phyloP scores from a whole-genome alignment of 2,888 invertebrate species.

The Machimus atricapillus region DNA sequence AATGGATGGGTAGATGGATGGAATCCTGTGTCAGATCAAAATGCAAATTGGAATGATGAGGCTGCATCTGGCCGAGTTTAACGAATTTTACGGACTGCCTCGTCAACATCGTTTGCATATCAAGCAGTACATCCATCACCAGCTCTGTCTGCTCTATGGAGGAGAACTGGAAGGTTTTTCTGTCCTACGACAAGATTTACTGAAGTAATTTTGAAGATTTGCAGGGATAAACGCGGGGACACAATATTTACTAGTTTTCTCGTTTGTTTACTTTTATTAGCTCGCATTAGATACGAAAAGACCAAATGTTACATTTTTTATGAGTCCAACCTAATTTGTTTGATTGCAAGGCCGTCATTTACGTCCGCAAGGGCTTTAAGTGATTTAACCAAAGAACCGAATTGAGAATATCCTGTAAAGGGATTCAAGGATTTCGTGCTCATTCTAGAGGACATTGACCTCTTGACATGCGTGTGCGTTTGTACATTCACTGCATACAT shows the following conservation, averaged over 20 bases:
- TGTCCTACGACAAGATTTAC: not conserved
- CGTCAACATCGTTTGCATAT: constrained; percentile 29
- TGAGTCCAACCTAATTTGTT: not conserved
- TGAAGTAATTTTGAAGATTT: not conserved
- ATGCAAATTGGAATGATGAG: constrained; percentile 21
- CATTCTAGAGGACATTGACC: not conserved
- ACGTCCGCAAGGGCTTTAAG: not conserved
- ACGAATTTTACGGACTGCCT: constrained; percentile 9
- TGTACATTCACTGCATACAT: not conserved
- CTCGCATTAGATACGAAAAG: not conserved
- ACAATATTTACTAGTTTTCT: not conserved
- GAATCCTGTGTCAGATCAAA: not conserved
- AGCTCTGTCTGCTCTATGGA: not conserved
- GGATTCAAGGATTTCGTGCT: not conserved
- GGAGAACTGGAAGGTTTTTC: not conserved
- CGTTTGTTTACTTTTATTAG: not conserved
- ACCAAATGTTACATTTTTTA: not conserved
- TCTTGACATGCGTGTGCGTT: not conserved
- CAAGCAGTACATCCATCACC: constrained; percentile 11
- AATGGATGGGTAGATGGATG: not conserved
- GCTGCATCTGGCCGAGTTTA: constrained; percentile 14
- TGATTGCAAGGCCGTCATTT: not conserved
- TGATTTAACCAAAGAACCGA: not conserved
- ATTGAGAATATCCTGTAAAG: not conserved
- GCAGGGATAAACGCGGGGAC: not conserved